Evolutionary conservation across 2,888 invertebrate genomes (phyloP).

Genomic region (Cacoxenus indagator): DNA sequence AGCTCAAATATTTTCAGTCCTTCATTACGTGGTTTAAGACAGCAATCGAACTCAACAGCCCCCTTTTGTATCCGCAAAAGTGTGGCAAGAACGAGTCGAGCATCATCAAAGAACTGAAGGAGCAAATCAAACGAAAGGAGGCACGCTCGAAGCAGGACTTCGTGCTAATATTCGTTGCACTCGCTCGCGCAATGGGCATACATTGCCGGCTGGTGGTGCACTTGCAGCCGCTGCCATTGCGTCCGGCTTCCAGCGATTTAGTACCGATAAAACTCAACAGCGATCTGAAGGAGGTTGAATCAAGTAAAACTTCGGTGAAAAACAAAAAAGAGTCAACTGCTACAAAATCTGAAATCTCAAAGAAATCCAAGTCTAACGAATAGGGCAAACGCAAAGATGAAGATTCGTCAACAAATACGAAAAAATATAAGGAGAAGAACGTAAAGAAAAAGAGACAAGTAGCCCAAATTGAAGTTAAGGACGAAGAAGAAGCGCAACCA

Average conservation of each 20-base stretch:
- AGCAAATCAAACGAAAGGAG: conserved; percentile 76
- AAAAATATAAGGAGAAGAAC: too few species aligned
- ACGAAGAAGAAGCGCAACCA: neutral
- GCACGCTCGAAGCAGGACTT: conserved; percentile 79
- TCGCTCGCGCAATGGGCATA: conserved; percentile 84
- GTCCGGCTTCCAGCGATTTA: conserved; percentile 77
- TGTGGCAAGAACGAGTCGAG: conserved; percentile 56
- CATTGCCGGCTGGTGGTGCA: conserved; percentile 86
- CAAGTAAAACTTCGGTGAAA: conserved; percentile 10
- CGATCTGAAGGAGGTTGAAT: conserved; percentile 12
- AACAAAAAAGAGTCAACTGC: too few species aligned
- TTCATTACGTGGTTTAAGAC: conserved; percentile 84
- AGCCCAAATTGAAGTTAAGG: neutral
- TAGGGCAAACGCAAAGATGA: too few species aligned
- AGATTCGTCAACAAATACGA: neutral
- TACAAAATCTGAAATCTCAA: neutral
- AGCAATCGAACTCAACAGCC: conserved; percentile 74
- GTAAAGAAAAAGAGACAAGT: too few species aligned
- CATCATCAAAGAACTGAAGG: conserved; percentile 69
- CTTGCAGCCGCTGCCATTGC: conserved; percentile 82
- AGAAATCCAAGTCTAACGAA: too few species aligned
- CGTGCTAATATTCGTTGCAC: conserved; percentile 81
- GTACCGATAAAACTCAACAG: conserved; percentile 73
- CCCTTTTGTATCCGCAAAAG: conserved; percentile 73
- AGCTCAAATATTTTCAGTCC: conserved; percentile 82